These are phyloP conservation scores for Bubo scandiacus DNA, from an alignment of 2,113 vertebrate species.

Conservation along the genomic window DNA sequence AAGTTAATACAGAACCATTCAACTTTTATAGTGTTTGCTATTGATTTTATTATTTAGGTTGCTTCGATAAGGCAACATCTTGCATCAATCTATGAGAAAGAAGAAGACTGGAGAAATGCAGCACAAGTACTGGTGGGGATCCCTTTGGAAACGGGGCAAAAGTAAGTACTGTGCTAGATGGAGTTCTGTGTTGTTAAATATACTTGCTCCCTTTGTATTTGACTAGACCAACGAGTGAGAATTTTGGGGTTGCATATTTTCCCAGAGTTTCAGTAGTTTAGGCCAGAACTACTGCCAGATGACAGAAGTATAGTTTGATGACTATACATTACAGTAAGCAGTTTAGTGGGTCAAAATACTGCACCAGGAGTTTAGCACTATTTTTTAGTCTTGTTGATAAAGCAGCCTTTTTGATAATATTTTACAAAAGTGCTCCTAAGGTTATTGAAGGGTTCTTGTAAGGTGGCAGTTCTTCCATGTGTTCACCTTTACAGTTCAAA, in stretches of 20 bases:
- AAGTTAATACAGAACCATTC: not conserved
- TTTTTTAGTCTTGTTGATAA: not conserved
- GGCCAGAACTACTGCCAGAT: not conserved
- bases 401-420: not conserved
- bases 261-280: not conserved
- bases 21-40: not conserved
- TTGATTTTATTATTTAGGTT: constrained; percentile 74
- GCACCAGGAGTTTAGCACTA: not conserved
- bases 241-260: not conserved
- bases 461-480: not conserved
- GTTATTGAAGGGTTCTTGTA: not conserved
- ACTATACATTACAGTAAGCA: not conserved
- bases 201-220: not conserved
- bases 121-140: constrained; percentile 97
- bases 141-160: constrained; percentile 96
- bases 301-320: not conserved
- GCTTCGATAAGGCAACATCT: constrained; percentile 97
- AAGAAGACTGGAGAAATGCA: constrained; percentile 98
- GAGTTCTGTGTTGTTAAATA: not conserved
- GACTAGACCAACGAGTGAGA: not conserved
- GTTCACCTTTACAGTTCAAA: not conserved
- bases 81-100: constrained; percentile 98
- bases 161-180: constrained; percentile 69
- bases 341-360: not conserved
- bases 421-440: not conserved